Evolutionary conservation across 2,113 vertebrate genomes (phyloP).

Genomic region (Heliornis fulica): DNA sequence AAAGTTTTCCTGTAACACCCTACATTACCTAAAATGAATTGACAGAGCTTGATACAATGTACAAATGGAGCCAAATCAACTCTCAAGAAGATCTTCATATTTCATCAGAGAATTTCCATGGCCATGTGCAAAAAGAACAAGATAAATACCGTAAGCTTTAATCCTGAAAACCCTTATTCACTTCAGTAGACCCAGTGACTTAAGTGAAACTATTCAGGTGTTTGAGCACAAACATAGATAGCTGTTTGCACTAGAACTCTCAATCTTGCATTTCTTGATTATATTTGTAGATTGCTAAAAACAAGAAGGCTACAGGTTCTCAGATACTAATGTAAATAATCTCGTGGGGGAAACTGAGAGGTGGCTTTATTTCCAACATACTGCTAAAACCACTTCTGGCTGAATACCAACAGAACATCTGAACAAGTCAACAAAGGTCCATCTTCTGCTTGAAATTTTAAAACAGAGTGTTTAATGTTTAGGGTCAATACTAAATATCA

Average conservation of each 20-base stretch:
- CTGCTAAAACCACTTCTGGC: neutral
- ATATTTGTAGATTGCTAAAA: too few relatives aligned
- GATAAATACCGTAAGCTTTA: neutral
- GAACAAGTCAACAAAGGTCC: neutral
- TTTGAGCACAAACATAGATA: neutral
- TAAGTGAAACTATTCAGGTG: neutral
- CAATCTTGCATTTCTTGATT: neutral
- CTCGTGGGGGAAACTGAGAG: accelerated
- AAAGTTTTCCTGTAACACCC: neutral
- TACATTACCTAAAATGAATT: neutral
- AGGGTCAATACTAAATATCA: neutral
- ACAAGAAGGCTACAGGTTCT: neutral
- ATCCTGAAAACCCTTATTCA: neutral
- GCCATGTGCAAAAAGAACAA: neutral
- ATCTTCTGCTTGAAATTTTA: neutral
- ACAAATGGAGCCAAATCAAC: neutral
- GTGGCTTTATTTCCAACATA: neutral
- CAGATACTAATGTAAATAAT: neutral
- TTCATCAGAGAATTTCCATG: neutral
- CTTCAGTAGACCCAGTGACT: neutral
- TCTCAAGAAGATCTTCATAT: neutral
- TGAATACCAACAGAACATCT: neutral
- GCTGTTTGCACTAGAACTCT: neutral
- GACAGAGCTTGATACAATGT: neutral
- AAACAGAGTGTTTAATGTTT: too few relatives aligned